phyloP scores from a whole-genome alignment of 2,888 invertebrate species.

The Hedya salicella region DNA sequence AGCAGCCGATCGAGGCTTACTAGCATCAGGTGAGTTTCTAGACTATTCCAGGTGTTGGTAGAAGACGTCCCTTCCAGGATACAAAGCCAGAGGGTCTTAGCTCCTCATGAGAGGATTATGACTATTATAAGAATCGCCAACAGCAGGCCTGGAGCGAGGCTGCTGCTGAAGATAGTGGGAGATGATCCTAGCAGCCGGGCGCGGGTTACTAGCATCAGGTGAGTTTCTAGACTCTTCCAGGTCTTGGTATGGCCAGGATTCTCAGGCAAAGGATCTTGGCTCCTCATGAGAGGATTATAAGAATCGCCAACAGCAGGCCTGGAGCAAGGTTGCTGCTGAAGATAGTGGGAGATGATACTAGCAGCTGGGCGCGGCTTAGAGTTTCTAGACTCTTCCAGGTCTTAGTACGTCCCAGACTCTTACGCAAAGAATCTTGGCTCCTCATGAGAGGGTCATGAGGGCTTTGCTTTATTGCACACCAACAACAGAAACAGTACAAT shows the following conservation, averaged over 20 bases:
- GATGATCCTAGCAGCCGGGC: conserved; percentile 97
- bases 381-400: no score
- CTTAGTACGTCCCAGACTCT: no score
- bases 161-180: conserved; percentile 93
- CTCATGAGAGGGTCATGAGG: no score
- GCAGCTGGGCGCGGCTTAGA: conserved; percentile 88
- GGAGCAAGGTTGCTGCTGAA: conserved; percentile 94
- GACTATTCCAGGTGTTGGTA: conserved; percentile 86
- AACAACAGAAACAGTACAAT: no score
- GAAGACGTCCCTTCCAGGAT: conserved; percentile 88
- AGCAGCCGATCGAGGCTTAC: conserved; percentile 97
- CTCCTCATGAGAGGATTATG: conserved; percentile 92
- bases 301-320: conserved; percentile 86
- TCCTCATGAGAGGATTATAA: neutral
- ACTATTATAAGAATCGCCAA: no score
- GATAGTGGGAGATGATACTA: conserved; percentile 95
- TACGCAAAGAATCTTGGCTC: no score
- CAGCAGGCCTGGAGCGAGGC: conserved; percentile 92
- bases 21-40: conserved; percentile 86
- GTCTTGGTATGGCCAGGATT: no score
- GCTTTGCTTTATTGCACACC: no score
- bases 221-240: neutral
- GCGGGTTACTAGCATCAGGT: conserved; percentile 94
- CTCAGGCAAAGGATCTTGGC: no score
- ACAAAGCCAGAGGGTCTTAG: conserved; percentile 90